Base-by-base conservation (phyloP, 2,888 invertebrate species). In the Andrena camellia region DNA sequence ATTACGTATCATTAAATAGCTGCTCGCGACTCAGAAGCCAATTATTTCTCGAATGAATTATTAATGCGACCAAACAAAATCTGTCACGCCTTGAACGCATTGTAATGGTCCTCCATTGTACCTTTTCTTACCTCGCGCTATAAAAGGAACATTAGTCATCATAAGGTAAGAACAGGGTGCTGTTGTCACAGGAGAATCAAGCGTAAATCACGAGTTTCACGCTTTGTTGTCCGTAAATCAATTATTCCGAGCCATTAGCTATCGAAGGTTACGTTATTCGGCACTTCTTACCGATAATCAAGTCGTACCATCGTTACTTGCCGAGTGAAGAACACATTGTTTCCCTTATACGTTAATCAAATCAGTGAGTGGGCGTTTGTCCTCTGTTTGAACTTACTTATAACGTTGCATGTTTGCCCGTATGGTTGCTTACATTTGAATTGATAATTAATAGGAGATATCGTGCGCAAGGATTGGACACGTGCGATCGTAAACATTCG, bases 381-480 rank as follows among this genome's bases (percentile, higher is more conserved):
- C 81, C 64, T 78, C 76, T 78, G 33, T 20, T 33, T 23, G 23
- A 60, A 10, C 48, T 33, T 71, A 17, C 20, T 35, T 50, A 67
- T 64, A 79, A 42, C 31, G 20, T 10, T 52, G 7, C 59, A 57
- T 33, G 17, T 57, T 57, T 57, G 10, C 23, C 54, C 29, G 10
- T 23, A 26, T 10, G 50, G 48, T 64, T 69, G 35, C 73, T 35
- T 71, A 78, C 66, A 75, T 77, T 82, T 76, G 63, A 78, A 76
- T 83, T 78, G 68, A 82, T 88, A 90, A 92, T 91, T 89, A 90
- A 89, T 87, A 86, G 81, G 83, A 89, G 89, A 89, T 86, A 90
- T 86, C 83, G 87, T 88, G 85, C 77, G 83, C 88, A 81, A 66
- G 81, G 82, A 87, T 83, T 84, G 80, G 70, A 77, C 85, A 72